phyloP scores from a whole-genome alignment of 1,140 invertebrate genomes.

The Drosophila tsacasi region DNA sequence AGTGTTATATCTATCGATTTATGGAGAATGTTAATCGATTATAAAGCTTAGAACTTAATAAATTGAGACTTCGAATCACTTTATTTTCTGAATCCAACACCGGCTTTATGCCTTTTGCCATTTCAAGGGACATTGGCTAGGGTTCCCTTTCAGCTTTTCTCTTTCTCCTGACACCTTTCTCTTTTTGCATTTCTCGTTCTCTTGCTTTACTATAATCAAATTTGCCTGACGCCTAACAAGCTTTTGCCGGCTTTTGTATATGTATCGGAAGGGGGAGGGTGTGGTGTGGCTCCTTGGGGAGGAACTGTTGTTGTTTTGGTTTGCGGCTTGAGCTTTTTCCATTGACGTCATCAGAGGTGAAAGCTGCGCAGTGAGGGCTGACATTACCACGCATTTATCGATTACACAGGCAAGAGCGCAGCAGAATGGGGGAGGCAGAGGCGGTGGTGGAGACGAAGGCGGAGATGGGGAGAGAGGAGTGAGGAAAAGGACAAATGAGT shows the following conservation, averaged over 20 bases:
- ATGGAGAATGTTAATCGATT: neutral
- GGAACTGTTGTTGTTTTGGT: conserved; percentile 61
- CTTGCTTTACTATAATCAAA: conserved; percentile 75
- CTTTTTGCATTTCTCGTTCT: conserved; percentile 8
- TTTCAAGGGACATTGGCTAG: conserved; percentile 66
- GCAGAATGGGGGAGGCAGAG: neutral
- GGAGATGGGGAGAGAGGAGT: neutral
- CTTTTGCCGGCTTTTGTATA: conserved; percentile 71
- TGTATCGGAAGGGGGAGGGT: neutral
- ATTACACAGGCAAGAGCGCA: conserved; percentile 37
- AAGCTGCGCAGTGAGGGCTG: conserved; percentile 78
- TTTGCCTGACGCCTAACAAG: conserved; percentile 55
- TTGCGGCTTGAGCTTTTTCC: conserved; percentile 64
- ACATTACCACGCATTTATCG: conserved; percentile 79
- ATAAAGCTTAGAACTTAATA: neutral
- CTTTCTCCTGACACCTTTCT: neutral
- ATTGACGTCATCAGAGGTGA: conserved; percentile 82
- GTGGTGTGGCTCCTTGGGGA: conserved; percentile 18
- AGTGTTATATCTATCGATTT: neutral
- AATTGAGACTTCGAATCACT: too few relatives aligned
- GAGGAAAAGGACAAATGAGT: conserved; percentile 15
- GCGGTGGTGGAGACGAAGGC: neutral
- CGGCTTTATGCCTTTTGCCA: conserved; percentile 59
- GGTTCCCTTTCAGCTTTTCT: neutral
- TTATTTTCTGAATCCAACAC: neutral